A percentile compares a stretch with the other conserved stretches of the same genome.
Conservation (phyloP, 2,797 vertebrate species). For the Brotogeris chrysoptera region DNA sequence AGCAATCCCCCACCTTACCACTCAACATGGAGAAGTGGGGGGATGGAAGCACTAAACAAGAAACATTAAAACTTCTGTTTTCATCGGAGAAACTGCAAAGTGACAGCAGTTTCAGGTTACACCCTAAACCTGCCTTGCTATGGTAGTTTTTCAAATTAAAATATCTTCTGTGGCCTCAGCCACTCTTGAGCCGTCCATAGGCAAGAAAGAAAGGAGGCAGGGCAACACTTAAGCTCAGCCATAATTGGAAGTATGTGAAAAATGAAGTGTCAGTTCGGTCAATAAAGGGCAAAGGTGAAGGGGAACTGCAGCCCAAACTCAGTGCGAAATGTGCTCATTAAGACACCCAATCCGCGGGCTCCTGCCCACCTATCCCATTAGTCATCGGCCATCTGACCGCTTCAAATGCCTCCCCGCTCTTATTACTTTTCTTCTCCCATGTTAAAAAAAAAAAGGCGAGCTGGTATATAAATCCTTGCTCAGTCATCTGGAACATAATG, state of each 20-base stretch:
- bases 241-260: conserved; percentile 98
- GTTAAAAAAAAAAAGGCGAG: conserved; percentile 43
- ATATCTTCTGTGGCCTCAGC: conserved; percentile 77
- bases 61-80: conserved; percentile 62
- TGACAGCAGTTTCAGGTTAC: conserved; percentile 79
- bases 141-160: conserved; percentile 82
- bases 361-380: conserved; percentile 88
- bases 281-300: conserved; percentile 96
- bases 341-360: conserved; percentile 88
- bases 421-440: conserved; percentile 81
- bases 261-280: conserved; percentile 98
- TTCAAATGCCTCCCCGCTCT: conserved; percentile 76
- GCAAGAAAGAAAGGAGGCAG: conserved; percentile 81
- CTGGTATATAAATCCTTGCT: conserved; percentile 86
- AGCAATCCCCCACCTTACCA: neutral
- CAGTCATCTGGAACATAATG: conserved; percentile 87
- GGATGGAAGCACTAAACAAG: neutral
- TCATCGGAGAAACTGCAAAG: conserved; percentile 46
- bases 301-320: conserved; percentile 87
- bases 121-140: conserved; percentile 70
- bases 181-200: conserved; percentile 74
- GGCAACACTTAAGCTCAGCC: conserved; percentile 81
- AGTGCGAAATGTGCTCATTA: conserved; percentile 93
- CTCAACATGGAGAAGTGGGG: fast-evolving
- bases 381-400: conserved; percentile 84